Evolutionary conservation across 2,113 vertebrate species (phyloP).

Genomic region (Macroglossus sobrinus): DNA sequence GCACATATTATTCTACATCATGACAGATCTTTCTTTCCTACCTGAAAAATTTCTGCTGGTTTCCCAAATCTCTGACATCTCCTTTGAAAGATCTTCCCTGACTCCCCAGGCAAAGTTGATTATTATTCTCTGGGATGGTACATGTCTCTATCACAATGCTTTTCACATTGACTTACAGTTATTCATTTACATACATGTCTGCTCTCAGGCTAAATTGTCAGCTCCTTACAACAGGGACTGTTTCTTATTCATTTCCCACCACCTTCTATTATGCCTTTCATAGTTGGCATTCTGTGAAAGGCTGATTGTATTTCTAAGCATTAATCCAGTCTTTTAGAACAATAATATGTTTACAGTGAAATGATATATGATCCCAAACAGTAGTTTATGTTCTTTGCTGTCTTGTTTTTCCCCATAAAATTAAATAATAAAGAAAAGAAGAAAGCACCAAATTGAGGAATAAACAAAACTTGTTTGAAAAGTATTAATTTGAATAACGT

Average conservation of each 20-base stretch:
- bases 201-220: conserved; percentile 19
- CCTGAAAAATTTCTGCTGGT: neutral
- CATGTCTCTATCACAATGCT: conserved; percentile 1
- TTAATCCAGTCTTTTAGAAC: neutral
- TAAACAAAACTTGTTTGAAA: neutral
- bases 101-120: neutral
- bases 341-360: conserved; percentile 11
- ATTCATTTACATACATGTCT: neutral
- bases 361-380: neutral
- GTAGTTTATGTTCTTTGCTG: neutral
- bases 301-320: neutral
- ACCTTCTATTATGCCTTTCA: conserved; percentile 5
- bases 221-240: neutral
- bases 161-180: conserved; percentile 29
- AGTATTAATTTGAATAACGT: neutral
- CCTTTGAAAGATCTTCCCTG: neutral
- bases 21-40: neutral
- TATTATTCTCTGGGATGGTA: neutral
- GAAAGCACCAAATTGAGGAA: neutral
- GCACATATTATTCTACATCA: neutral
- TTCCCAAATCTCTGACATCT: neutral
- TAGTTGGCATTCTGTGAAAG: conserved; percentile 21
- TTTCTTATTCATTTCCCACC: neutral
- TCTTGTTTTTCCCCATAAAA: neutral
- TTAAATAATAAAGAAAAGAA: neutral